phyloP scores from a whole-genome alignment of 1,140 invertebrate species.

The Bombus polaris region DNA sequence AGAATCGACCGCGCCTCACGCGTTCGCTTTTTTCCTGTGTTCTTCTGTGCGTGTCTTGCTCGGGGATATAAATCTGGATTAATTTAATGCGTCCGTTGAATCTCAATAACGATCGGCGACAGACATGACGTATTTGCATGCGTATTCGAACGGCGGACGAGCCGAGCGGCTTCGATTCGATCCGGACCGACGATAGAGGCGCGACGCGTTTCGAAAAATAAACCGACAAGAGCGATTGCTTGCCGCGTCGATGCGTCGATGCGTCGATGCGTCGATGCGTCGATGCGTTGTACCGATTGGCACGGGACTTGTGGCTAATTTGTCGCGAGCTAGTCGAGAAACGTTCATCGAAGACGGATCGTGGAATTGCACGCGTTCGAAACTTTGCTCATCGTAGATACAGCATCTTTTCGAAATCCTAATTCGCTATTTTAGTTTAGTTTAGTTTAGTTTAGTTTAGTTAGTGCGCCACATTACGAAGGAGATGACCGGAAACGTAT shows the following conservation, averaged over 20 bases:
- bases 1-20: slow-evolving; percentile 46
- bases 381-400: too few species aligned
- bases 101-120: slow-evolving; percentile 48
- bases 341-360: neutral
- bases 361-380: too few species aligned
- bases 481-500: too few species aligned
- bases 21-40: neutral
- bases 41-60: too few species aligned
- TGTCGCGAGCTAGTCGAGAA: neutral
- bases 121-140: slow-evolving; percentile 14
- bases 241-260: neutral
- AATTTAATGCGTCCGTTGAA: slow-evolving; percentile 57
- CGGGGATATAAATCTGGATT: slow-evolving; percentile 62
- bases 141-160: neutral
- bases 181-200: neutral
- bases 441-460: too few species aligned
- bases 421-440: too few species aligned
- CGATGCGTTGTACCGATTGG: neutral
- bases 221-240: neutral
- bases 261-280: neutral
- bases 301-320: neutral
- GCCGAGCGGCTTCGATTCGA: neutral
- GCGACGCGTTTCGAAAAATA: neutral
- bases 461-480: too few species aligned
- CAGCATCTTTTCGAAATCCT: too few species aligned